Evolutionary conservation across 1,140 invertebrate species (phyloP).

Genomic region (Ceratina calcarata): DNA sequence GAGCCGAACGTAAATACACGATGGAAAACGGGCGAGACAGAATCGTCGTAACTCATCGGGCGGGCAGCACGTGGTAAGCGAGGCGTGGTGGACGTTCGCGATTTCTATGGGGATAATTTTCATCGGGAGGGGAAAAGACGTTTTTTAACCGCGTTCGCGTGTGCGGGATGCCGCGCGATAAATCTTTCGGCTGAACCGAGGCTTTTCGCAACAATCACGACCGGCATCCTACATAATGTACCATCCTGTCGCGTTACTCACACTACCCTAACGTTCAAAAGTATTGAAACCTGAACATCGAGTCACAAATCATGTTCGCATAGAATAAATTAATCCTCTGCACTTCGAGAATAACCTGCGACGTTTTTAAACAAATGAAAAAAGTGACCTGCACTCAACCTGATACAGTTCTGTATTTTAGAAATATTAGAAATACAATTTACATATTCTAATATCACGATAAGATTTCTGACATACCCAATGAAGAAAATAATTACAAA

Average conservation of each 20-base stretch:
- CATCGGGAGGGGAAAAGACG: constrained; percentile 19
- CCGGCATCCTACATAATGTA: constrained; percentile 3
- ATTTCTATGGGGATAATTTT: constrained; percentile 51
- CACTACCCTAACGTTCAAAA: constrained; percentile 41
- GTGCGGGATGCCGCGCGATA: constrained; percentile 23
- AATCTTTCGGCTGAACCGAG: constrained; percentile 34
- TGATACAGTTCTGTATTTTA: too few relatives aligned
- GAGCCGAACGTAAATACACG: background rate
- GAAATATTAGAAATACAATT: too few relatives aligned
- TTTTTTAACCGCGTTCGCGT: constrained; percentile 34
- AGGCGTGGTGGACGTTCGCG: constrained; percentile 47
- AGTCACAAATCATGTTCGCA: too few relatives aligned
- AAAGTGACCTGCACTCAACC: too few relatives aligned
- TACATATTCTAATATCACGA: too few relatives aligned
- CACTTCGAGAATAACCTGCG: too few relatives aligned
- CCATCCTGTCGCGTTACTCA: constrained; percentile 56
- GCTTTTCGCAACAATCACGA: constrained; percentile 62
- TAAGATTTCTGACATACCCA: too few relatives aligned
- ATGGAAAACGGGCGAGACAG: too few relatives aligned
- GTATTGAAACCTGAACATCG: too few relatives aligned
- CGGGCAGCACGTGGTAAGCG: constrained; percentile 27
- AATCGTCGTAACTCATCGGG: constrained; percentile 48
- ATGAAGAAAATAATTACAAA: too few relatives aligned
- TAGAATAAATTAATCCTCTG: too few relatives aligned
- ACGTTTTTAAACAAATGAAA: too few relatives aligned